A percentile compares a stretch with the other conserved stretches of the same genome.
Conservation (phyloP, 2,888 invertebrate genomes). For the Metellina segmentata region DNA sequence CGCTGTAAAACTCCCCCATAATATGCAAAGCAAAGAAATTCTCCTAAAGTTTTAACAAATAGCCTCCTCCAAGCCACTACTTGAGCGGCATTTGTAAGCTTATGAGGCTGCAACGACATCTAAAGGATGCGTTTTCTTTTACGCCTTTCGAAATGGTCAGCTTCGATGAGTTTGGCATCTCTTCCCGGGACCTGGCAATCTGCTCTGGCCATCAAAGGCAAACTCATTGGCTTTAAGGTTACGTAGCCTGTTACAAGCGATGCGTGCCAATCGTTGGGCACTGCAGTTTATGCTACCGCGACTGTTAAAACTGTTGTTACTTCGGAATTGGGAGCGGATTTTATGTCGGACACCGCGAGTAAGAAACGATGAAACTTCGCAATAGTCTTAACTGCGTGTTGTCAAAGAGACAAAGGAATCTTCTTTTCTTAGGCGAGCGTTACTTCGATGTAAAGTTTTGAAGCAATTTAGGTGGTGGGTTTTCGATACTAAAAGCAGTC, state of each 20-base stretch:
- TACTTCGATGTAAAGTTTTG: too few species aligned
- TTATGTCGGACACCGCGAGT: slow-evolving; percentile 18
- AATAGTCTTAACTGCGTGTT: background rate
- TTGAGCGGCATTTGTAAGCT: slow-evolving; percentile 73
- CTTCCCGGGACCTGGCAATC: slow-evolving; percentile 8
- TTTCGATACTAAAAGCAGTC: too few species aligned
- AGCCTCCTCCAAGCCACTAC: slow-evolving; percentile 41
- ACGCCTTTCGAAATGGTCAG: slow-evolving; percentile 49
- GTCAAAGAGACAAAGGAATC: background rate
- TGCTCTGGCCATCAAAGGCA: slow-evolving; percentile 37
- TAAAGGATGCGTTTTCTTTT: slow-evolving; percentile 58
- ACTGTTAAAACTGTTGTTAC: slow-evolving; percentile 4
- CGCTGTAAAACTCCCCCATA: slow-evolving; percentile 69
- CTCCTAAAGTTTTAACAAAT: slow-evolving; percentile 66
- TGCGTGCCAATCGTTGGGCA: slow-evolving; percentile 30
- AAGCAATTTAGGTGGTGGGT: too few species aligned
- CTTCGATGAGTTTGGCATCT: slow-evolving; percentile 47
- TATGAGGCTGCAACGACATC: slow-evolving; percentile 60
- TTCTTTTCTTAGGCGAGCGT: too few species aligned
- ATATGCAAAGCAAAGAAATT: slow-evolving; percentile 74
- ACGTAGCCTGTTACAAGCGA: slow-evolving; percentile 29
- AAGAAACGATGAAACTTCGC: slow-evolving; percentile 13
- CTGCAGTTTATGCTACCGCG: slow-evolving; percentile 9
- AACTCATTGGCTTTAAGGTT: slow-evolving; percentile 36
- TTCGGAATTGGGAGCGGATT: slow-evolving; percentile 19